Percentiles rank a stretch among this genome's conserved stretches.
These are phyloP conservation scores for Plectrocnemia conspersa DNA, from an alignment of 1,140 invertebrate species.

Conservation along the genomic window DNA sequence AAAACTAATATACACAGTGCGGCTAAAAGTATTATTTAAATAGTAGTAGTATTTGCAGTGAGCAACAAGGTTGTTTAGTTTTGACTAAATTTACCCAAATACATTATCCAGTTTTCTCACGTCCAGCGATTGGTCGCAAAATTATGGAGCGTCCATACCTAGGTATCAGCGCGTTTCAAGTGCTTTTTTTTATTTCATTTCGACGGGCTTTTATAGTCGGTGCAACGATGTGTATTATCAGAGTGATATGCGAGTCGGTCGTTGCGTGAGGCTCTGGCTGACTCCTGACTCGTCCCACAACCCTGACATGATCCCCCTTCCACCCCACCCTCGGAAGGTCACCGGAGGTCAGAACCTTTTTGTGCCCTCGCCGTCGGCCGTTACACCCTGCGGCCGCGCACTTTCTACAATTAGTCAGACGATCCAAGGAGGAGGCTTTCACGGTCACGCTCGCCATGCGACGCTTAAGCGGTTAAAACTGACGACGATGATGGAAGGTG, in stretches of 20 bases:
- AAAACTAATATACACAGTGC: too few species aligned
- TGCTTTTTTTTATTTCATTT: too few species aligned
- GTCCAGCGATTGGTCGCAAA: too few species aligned
- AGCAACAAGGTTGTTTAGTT: too few species aligned
- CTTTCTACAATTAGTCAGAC: conserved; percentile 24
- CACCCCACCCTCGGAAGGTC: conserved; percentile 20
- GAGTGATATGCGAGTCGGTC: background rate
- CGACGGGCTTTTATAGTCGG: too few species aligned
- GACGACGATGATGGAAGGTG: too few species aligned
- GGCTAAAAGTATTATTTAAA: too few species aligned
- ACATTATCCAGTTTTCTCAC: too few species aligned
- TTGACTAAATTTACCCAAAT: too few species aligned
- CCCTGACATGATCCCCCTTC: background rate
- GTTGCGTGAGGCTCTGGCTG: conserved; percentile 18
- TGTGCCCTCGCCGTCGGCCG: conserved; percentile 23
- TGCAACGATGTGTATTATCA: background rate
- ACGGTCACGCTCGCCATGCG: background rate
- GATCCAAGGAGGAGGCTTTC: conserved; percentile 1
- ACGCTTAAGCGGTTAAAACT: background rate
- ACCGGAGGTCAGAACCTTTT: conserved; percentile 21
- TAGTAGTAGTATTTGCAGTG: too few species aligned
- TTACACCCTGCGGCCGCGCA: conserved; percentile 18
- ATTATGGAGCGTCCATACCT: too few species aligned
- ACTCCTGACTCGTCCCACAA: background rate
- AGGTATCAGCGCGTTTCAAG: too few species aligned